phyloP scores from a whole-genome alignment of 2,113 vertebrate species.

The Petrocephalus zakoni region DNA sequence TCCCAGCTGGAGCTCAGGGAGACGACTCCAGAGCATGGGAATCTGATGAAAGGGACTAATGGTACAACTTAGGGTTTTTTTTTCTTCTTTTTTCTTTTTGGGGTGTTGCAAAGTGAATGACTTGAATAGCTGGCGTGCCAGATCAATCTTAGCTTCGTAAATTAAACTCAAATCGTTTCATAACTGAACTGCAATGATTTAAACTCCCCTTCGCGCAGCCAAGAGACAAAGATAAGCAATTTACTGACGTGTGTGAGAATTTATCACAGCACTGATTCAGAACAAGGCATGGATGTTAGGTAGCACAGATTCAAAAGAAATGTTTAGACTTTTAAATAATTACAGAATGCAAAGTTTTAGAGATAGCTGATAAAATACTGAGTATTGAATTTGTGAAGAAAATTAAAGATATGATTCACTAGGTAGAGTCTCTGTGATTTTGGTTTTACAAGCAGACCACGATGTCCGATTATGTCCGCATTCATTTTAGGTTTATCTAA shows the following conservation, averaged over 20 bases:
- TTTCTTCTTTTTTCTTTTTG: conserved; percentile 30
- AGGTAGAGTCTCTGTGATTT: neutral
- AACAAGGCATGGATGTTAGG: neutral
- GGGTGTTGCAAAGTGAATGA: conserved; percentile 13
- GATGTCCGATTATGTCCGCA: neutral
- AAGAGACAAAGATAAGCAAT: neutral
- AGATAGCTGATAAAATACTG: neutral
- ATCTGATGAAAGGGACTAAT: conserved; percentile 41
- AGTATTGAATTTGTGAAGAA: neutral
- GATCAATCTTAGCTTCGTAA: neutral
- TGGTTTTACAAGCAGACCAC: neutral
- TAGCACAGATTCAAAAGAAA: neutral
- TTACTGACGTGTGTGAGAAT: neutral
- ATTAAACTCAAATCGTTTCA: neutral
- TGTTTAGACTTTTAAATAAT: neutral
- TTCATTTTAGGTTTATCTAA: neutral
- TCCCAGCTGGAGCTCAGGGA: conserved; percentile 50
- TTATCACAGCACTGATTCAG: neutral
- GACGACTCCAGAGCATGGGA: conserved; percentile 56
- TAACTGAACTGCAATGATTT: neutral
- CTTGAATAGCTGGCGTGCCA: conserved; percentile 7
- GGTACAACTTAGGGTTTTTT: conserved; percentile 26
- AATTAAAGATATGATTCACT: neutral
- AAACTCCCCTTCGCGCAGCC: neutral
- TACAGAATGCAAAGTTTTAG: neutral